A percentile compares a stretch with the other conserved stretches of the same genome.
Evolutionary conservation across 1,140 invertebrate genomes (phyloP).

Genomic region (Trigoniulus corallinus): DNA sequence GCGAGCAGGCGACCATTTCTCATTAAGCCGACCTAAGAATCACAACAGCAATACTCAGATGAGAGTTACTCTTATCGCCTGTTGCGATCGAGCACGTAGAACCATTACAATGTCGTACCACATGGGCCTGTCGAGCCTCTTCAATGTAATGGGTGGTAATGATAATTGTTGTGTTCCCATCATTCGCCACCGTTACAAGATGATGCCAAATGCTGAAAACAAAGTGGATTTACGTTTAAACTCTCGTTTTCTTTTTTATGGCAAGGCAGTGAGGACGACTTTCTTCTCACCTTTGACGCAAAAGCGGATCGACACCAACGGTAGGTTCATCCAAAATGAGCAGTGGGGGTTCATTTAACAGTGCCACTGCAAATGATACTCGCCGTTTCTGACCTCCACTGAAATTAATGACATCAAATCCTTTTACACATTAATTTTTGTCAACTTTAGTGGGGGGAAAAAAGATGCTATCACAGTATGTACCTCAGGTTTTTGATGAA

Average conservation of each 20-base stretch:
- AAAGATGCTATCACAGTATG: conserved; percentile 2
- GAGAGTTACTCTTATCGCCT: conserved; percentile 1
- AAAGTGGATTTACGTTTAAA: neutral
- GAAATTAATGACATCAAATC: conserved; percentile 22
- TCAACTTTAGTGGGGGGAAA: too few species aligned
- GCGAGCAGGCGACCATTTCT: conserved; percentile 73
- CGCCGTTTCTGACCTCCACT: conserved; percentile 84
- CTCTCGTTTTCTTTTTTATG: neutral
- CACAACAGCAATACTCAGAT: too few species aligned
- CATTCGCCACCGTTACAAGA: conserved; percentile 61
- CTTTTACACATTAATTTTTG: neutral
- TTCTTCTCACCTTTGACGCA: conserved; percentile 56
- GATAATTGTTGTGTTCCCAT: conserved; percentile 69
- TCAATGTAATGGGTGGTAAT: conserved; percentile 91
- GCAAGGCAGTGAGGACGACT: neutral
- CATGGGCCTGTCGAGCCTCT: conserved; percentile 72
- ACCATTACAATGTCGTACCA: too few species aligned
- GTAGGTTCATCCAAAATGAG: conserved; percentile 90
- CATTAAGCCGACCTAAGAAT: conserved; percentile 92
- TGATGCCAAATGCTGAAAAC: conserved; percentile 74
- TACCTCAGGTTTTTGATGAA: conserved; percentile 77
- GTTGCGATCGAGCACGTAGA: too few species aligned
- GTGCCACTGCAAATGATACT: conserved; percentile 77
- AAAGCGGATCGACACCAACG: conserved; percentile 76
- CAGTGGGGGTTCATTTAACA: conserved; percentile 82